These are phyloP conservation scores for Triops cancriformis DNA, from an alignment of 1,140 invertebrate genomes.

Conservation along the genomic window DNA sequence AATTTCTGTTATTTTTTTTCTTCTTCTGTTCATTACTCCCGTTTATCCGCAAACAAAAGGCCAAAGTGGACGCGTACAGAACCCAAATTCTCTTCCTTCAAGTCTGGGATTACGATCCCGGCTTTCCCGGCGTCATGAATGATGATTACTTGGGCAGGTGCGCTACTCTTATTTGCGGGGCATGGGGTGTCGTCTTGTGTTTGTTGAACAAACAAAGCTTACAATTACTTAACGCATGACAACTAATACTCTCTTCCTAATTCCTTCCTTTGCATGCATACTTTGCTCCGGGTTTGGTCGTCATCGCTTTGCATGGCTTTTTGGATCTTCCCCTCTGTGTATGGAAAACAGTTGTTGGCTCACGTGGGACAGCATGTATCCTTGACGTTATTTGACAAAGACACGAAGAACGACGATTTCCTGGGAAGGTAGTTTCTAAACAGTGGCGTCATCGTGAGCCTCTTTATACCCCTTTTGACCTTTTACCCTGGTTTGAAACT, in stretches of 20 bases:
- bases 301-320: background rate
- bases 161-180: background rate
- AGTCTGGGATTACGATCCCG: conserved; percentile 77
- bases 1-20: background rate
- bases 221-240: background rate
- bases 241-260: background rate
- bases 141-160: conserved; percentile 79
- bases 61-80: conserved; percentile 58
- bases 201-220: background rate
- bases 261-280: background rate
- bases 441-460: background rate
- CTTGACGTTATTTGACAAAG: conserved; percentile 60
- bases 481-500: background rate
- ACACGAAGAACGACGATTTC: conserved; percentile 64
- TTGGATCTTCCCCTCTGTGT: background rate
- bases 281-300: background rate
- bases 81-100: conserved; percentile 59
- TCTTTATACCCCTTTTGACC: background rate
- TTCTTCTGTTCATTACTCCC: background rate
- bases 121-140: conserved; percentile 62
- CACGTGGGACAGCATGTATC: conserved; percentile 19
- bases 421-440: conserved; percentile 61
- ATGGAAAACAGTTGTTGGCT: background rate
- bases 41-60: conserved; percentile 41
- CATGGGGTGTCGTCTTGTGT: background rate